phyloP scores from a whole-genome alignment of 2,797 vertebrate species.

The Lutjanus campechanus region DNA sequence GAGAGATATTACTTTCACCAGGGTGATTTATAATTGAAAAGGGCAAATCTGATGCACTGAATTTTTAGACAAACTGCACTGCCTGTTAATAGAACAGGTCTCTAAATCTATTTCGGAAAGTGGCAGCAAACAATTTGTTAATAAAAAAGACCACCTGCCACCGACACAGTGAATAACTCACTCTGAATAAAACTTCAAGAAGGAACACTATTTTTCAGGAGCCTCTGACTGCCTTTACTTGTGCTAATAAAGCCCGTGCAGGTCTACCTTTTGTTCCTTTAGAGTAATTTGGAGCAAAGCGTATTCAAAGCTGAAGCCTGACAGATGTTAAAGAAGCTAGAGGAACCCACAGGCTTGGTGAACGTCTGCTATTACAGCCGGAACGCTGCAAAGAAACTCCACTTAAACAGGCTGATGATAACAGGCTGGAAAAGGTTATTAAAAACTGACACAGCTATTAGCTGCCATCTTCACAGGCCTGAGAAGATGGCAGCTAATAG shows the following conservation, averaged over 20 bases:
- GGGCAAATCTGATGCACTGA: slow-evolving; percentile 19
- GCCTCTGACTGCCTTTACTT: slow-evolving; percentile 9
- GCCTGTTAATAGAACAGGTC: background rate
- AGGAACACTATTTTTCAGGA: slow-evolving; percentile 19
- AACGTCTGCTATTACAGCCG: slow-evolving; percentile 34
- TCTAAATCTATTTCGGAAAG: slow-evolving; percentile 17
- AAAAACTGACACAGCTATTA: slow-evolving; percentile 41
- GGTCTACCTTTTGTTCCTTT: slow-evolving; percentile 25
- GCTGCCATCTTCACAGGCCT: slow-evolving; percentile 20
- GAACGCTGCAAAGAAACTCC: slow-evolving; percentile 21
- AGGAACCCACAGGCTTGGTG: slow-evolving; percentile 25
- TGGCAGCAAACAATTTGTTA: slow-evolving; percentile 21
- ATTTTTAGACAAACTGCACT: slow-evolving; percentile 20
- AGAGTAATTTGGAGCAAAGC: slow-evolving; percentile 27
- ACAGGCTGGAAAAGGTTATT: slow-evolving; percentile 51
- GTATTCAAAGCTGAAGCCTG: slow-evolving; percentile 21
- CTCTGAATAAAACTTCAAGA: slow-evolving; percentile 2
- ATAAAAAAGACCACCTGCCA: slow-evolving; percentile 17
- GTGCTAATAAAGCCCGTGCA: background rate
- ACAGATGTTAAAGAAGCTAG: slow-evolving; percentile 37
- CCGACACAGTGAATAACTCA: slow-evolving; percentile 24
- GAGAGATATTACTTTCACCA: slow-evolving; percentile 27
- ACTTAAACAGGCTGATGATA: slow-evolving; percentile 45
- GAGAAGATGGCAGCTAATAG: slow-evolving; percentile 4
- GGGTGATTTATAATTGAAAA: slow-evolving; percentile 48